phyloP scores from a whole-genome alignment of 2,797 vertebrate species.

The Hoplostethus mediterraneus region DNA sequence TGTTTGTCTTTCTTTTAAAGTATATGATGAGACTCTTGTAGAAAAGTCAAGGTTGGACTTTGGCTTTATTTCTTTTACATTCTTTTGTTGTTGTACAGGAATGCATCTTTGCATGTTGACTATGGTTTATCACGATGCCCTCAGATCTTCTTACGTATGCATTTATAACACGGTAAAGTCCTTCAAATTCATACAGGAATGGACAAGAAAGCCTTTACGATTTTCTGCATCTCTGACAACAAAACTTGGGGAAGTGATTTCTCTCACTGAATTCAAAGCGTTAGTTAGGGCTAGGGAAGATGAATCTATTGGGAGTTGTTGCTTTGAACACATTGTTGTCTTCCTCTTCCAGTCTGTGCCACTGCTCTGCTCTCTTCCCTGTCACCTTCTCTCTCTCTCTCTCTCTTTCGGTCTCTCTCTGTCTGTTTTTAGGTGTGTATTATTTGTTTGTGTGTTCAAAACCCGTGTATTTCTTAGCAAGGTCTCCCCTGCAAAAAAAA shows the following conservation, averaged over 20 bases:
- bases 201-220: neutral
- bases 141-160: neutral
- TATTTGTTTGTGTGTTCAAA: neutral
- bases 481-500: neutral
- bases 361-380: neutral
- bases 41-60: slow-evolving; percentile 5
- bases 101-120: slow-evolving; percentile 14
- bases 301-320: neutral
- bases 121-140: slow-evolving; percentile 6
- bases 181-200: neutral
- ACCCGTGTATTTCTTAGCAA: neutral
- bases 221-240: neutral
- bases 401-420: neutral
- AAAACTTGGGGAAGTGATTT: neutral
- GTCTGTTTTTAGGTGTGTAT: neutral
- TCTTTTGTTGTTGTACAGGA: neutral
- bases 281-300: neutral
- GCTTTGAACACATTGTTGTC: slow-evolving; percentile 1
- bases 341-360: neutral
- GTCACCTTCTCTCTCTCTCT: neutral
- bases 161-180: slow-evolving; percentile 26
- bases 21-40: slow-evolving; percentile 18
- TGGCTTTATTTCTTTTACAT: slow-evolving; percentile 11
- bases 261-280: neutral
- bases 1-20: slow-evolving; percentile 27